phyloP scores from a whole-genome alignment of 2,888 invertebrate genomes.

The Bedellia somnulentella region DNA sequence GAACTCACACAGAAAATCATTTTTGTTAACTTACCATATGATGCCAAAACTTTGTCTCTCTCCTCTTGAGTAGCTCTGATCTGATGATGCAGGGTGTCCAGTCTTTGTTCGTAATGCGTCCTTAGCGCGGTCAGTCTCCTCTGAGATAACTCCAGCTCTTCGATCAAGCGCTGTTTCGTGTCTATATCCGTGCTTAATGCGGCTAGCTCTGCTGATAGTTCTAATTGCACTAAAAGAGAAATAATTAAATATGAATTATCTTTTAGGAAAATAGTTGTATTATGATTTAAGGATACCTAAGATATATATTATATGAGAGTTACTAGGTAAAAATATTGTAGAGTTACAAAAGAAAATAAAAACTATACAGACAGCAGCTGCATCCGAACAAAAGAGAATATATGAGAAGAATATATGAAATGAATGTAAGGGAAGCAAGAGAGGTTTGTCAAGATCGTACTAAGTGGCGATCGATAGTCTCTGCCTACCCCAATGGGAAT shows the following conservation, averaged over 20 bases:
- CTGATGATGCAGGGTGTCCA: slow-evolving; percentile 78
- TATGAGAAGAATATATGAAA: too few relatives aligned
- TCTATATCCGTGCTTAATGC: slow-evolving; percentile 91
- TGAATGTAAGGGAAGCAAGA: too few relatives aligned
- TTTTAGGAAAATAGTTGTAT: background rate
- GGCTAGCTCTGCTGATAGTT: slow-evolving; percentile 80
- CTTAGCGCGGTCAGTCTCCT: slow-evolving; percentile 81
- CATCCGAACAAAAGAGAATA: too few relatives aligned
- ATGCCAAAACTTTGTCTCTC: slow-evolving; percentile 82
- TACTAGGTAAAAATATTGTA: too few relatives aligned
- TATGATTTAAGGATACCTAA: too few relatives aligned
- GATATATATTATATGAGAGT: too few relatives aligned
- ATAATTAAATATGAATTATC: background rate
- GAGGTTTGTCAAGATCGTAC: too few relatives aligned
- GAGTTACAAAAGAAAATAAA: too few relatives aligned
- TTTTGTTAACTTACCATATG: slow-evolving; percentile 44
- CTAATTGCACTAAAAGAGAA: slow-evolving; percentile 34
- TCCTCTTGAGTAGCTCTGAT: slow-evolving; percentile 90
- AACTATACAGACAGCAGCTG: too few relatives aligned
- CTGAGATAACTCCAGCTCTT: slow-evolving; percentile 89
- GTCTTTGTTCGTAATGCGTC: slow-evolving; percentile 90
- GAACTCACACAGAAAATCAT: too few relatives aligned
- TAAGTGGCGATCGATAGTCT: too few relatives aligned
- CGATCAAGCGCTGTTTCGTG: slow-evolving; percentile 91
- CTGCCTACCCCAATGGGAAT: too few relatives aligned